Conservation (phyloP, 2,797 vertebrate genomes). For the Parauchenoglanis punctatus region DNA sequence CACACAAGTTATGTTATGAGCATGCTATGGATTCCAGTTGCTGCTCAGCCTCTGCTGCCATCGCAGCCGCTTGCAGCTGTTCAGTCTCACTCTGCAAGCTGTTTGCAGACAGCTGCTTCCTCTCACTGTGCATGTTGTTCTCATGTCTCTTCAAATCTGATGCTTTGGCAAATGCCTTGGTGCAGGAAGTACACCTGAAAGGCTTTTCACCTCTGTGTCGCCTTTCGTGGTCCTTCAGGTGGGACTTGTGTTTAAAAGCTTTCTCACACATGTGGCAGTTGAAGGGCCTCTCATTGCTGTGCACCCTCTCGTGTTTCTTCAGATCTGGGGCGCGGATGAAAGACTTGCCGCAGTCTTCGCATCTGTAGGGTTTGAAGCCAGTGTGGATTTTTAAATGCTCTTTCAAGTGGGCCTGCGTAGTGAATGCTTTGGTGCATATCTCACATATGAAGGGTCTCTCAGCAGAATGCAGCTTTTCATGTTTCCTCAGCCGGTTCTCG, state of each 20-base stretch:
- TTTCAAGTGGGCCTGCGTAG: slow-evolving; percentile 95
- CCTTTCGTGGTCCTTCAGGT: slow-evolving; percentile 97
- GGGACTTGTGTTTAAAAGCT: slow-evolving; percentile 99
- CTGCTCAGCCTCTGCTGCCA: slow-evolving; percentile 94
- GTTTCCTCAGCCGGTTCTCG: slow-evolving; percentile 88
- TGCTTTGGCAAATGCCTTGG: slow-evolving; percentile 98
- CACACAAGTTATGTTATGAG: slow-evolving; percentile 51
- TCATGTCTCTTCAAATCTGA: slow-evolving; percentile 97
- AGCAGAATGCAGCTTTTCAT: slow-evolving; percentile 94
- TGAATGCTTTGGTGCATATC: slow-evolving; percentile 98
- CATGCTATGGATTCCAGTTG: slow-evolving; percentile 90
- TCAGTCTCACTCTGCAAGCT: slow-evolving; percentile 93
- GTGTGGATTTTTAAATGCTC: slow-evolving; percentile 99
- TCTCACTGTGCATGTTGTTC: slow-evolving; percentile 99
- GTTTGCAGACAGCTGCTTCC: slow-evolving; percentile 87
- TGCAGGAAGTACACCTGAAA: slow-evolving; percentile 95
- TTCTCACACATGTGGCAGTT: slow-evolving; percentile 97
- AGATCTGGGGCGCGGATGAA: slow-evolving; percentile 96
- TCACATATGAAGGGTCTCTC: slow-evolving; percentile 95
- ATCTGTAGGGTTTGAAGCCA: slow-evolving; percentile 95
- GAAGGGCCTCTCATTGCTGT: slow-evolving; percentile 97
- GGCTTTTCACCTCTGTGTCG: slow-evolving; percentile 95
- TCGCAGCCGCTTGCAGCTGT: slow-evolving; percentile 93
- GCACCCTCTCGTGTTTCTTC: slow-evolving; percentile 95
- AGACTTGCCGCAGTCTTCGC: slow-evolving; percentile 95